Conservation (phyloP, 2,113 vertebrate genomes). For the Poeciliopsis occidentalis region DNA sequence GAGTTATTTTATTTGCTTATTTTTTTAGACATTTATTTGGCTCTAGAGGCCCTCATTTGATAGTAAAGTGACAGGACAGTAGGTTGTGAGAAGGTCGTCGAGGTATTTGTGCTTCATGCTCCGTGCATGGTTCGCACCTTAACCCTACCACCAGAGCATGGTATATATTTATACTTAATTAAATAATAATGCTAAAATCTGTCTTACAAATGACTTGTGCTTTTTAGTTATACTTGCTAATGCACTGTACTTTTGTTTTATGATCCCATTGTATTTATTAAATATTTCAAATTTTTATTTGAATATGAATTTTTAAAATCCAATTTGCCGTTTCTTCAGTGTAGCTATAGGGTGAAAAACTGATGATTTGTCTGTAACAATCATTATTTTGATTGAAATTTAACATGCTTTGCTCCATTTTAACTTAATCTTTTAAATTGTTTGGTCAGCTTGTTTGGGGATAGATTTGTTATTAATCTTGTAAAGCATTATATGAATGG, state of each 20-base stretch:
- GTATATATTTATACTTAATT: background rate
- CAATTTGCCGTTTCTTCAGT: background rate
- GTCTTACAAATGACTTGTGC: background rate
- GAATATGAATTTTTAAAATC: background rate
- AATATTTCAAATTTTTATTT: background rate
- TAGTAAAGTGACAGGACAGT: too few species aligned
- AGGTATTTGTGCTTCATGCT: too few species aligned
- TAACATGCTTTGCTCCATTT: too few species aligned
- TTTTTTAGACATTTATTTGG: too few species aligned
- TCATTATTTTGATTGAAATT: too few species aligned
- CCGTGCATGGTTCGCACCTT: too few species aligned
- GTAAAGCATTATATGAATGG: too few species aligned
- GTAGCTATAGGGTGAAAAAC: background rate
- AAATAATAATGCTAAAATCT: background rate
- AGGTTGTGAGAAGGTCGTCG: too few species aligned
- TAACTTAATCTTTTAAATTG: background rate
- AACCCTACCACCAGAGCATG: too few species aligned
- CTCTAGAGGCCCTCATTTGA: too few species aligned
- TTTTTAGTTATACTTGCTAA: background rate
- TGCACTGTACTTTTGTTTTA: background rate
- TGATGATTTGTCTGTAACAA: background rate
- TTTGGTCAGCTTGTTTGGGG: background rate
- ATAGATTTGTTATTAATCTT: background rate
- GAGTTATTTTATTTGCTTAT: background rate
- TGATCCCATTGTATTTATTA: background rate